Evolutionary conservation across 2,888 invertebrate species (phyloP), one percentile per base, ranked within the genome.

Genomic region (Alentia gelatinosa): DNA sequence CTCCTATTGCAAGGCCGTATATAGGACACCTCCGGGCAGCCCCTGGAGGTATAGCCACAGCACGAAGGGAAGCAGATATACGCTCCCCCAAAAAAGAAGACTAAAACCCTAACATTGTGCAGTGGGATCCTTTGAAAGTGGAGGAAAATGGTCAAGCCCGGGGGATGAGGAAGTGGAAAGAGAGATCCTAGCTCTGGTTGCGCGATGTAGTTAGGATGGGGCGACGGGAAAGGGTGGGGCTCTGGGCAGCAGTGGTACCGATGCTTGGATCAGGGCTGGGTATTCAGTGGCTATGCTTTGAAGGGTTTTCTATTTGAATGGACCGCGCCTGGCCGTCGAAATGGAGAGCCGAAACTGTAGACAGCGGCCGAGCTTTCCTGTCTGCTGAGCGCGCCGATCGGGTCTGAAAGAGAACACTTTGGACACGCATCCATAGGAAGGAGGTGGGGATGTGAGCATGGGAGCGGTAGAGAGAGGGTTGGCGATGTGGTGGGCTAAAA

Each of bases 221-320:
- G 74, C 1, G 23, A 35, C 39, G 40, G 19, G 83, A 15, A 35
- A 42, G 37, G 39, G 83, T n/a, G 83, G 26, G 83, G 12, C 39
- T 0, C 1, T n/a, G 39, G 42, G 12, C 37, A 9, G 39, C 37
- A 83, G 39, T 15, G 42, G 39, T 1, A 3, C n/a, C 74, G 33
- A n/a, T 15, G 74, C 15, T 26, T 30, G 74, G 15, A 4, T 30
- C 7, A 15, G 74, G 19, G 74, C 26, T 4, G 68, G 15, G 74
- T 74, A 26, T 26, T 35, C 42, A 42, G 83, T 35, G 83, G 23
- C 83, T 35, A 15, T 9, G 39, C 83, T 83, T 83, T 83, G 83
- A 83, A 39, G 83, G 40, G 83, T 35, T 74, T 83, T 83, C 83
- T 83, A 30, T 83, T 83, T 83, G 83, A 83, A 83, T 83, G 42